Base-by-base conservation (phyloP, 2,888 invertebrate genomes). In the Marasmarcha lunaedactyla region DNA sequence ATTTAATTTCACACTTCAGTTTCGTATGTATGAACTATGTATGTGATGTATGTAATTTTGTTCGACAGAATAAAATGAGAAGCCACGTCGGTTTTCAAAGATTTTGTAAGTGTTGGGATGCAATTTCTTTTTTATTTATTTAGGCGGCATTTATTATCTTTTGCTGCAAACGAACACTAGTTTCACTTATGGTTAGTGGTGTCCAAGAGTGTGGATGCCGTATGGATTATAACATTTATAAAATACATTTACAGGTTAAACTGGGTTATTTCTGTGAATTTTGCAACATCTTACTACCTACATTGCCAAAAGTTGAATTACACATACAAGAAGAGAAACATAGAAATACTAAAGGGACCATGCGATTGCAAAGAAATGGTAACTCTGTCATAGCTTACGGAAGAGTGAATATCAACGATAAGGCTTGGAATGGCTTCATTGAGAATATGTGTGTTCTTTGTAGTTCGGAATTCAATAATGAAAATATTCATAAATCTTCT, bases 191-290 rank as follows among this genome's bases (percentile, higher is more conserved):
- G n/a, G n/a, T n/a, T n/a, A n/a, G n/a, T n/a, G n/a, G n/a, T n/a
- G n/a, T n/a, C n/a, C n/a, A n/a, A n/a, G n/a, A n/a, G n/a, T n/a
- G n/a, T n/a, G n/a, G n/a, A n/a, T n/a, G n/a, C n/a, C n/a, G n/a
- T n/a, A n/a, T n/a, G n/a, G n/a, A n/a, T n/a, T n/a, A n/a, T n/a
- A n/a, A n/a, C n/a, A n/a, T n/a, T 13, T 10, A 36, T 30, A 30
- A 11, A 11, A 11, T 30, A 11, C 12, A 30, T 30, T 57, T 62
- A 11, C 55, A 77, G 77, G 63, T 73, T 9, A 64, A 62, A 42
- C 49, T 50, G 2, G 66, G 68, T 7, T 77, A 76, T 44, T 72
- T 53, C 47, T 77, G 77, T 37, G 66, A 65, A 37, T 57, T 54
- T 37, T 77, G 77, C 50, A 62, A 67, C 37, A 27, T 51, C 0